Evolutionary conservation across 1,140 invertebrate genomes (phyloP), one percentile per base, ranked within the genome.

Genomic region (Eulimnadia texana): DNA sequence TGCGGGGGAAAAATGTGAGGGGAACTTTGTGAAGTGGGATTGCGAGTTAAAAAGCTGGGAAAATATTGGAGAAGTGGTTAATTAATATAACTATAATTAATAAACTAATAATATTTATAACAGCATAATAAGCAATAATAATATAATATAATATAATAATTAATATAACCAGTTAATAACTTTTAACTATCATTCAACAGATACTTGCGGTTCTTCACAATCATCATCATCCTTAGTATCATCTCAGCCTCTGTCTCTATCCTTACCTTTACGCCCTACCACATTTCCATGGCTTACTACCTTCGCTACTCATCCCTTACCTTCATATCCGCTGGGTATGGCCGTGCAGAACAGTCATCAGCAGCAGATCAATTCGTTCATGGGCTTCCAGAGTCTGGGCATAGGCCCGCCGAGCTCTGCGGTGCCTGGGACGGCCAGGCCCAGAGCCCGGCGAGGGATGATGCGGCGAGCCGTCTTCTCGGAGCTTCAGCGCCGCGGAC

Each of bases 401-500:
- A 42, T 42, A 6, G 16, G 33, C 16, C 6, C n/a, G n/a, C n/a
- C 16, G 33, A 42, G 33, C 16, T 16, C 6, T 16, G 33, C 33
- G 33, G n/a, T n/a, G n/a, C n/a, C n/a, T n/a, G 33, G 33, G 6
- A 42, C 6, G 6, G 33, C 33, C 16, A 6, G 33, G 16, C 33
- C 33, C 6, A 6, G 33, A 16, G 33, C 33, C 6, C 79, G 93
- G 2, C 76, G 93, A 10, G 93, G 93, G 0, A 96, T 97, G 91
- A 90, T 97, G 84, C 75, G 93, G 27, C 75, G 91, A 67, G 90
- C 90, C 3, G 90, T 94, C 27, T 88, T 90, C 75, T 94, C 88
- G 54, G 92, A 95, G 70, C 80, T 92, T 0, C 94, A 98, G 70
- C 76, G 93, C 56, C 91, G 94, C 66, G 93, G 93, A 0, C 76